Evolutionary conservation across 2,888 invertebrate genomes (phyloP).

Genomic region (Megastigmus dorsalis): DNA sequence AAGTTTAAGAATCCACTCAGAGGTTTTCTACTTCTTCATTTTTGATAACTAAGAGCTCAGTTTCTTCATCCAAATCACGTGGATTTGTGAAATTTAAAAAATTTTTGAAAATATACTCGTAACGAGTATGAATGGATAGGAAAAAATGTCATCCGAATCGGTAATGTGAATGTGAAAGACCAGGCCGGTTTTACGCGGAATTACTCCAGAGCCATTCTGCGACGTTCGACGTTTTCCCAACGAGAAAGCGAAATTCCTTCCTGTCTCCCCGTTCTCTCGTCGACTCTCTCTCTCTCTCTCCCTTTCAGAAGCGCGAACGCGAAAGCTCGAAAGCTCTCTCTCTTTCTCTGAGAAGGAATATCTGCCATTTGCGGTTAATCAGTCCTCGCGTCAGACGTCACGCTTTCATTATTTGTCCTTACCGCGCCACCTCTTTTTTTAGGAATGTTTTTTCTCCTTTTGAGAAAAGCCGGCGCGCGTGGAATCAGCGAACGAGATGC

Average conservation of each 20-base stretch:
- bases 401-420: slow-evolving; percentile 54
- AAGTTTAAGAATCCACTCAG: no score
- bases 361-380: slow-evolving; percentile 55
- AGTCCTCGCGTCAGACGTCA: slow-evolving; percentile 49
- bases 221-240: slow-evolving; percentile 52
- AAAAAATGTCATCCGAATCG: no score
- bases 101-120: no score
- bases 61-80: no score
- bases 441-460: slow-evolving; percentile 11
- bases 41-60: no score
- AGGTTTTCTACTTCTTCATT: no score
- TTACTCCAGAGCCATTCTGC: slow-evolving; percentile 39
- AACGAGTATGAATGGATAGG: no score
- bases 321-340: slow-evolving; percentile 15
- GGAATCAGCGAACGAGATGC: background rate
- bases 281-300: slow-evolving; percentile 49
- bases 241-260: slow-evolving; percentile 52
- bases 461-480: no score
- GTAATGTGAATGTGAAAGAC: background rate
- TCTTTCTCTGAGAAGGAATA: slow-evolving; percentile 31
- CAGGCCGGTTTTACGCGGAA: background rate
- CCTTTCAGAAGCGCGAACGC: slow-evolving; percentile 3
- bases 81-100: no score
- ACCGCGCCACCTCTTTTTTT: slow-evolving; percentile 18
- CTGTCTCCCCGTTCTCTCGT: slow-evolving; percentile 51